Percentiles rank a stretch among this genome's conserved stretches.
These are phyloP conservation scores for Hirundichthys speculiger DNA, from an alignment of 2,113 vertebrate species.

Conservation along the genomic window DNA sequence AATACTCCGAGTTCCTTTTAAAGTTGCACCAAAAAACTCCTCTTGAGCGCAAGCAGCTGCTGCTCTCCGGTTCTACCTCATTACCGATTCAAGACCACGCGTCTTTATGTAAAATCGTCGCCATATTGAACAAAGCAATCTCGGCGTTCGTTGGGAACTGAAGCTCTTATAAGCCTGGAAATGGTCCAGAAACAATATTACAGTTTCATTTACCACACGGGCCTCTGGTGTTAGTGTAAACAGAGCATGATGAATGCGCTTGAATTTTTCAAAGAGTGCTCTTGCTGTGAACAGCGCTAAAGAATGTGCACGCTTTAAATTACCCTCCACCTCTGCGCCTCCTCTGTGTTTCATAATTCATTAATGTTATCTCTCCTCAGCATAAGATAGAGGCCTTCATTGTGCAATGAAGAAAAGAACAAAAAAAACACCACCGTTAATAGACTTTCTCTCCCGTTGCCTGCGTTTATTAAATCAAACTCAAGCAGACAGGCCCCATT, in stretches of 20 bases:
- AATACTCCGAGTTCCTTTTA: constrained; percentile 30
- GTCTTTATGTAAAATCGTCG: constrained; percentile 38
- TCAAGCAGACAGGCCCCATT: constrained; percentile 28
- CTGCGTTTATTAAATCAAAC: constrained; percentile 52
- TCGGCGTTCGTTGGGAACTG: constrained; percentile 27
- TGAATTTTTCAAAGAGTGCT: constrained; percentile 6
- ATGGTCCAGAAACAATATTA: constrained; percentile 47
- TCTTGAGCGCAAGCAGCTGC: constrained; percentile 56
- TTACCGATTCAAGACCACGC: constrained; percentile 58
- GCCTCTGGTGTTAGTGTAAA: constrained; percentile 1
- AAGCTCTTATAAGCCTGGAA: constrained; percentile 42
- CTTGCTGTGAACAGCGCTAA: constrained; percentile 8
- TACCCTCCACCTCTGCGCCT: constrained; percentile 24
- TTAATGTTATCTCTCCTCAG: constrained; percentile 38
- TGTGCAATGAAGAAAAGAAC: background rate
- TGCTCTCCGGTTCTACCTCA: constrained; percentile 32
- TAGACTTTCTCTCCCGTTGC: constrained; percentile 41
- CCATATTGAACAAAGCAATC: constrained; percentile 16
- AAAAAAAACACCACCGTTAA: constrained; percentile 36
- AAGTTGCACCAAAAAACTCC: constrained; percentile 54
- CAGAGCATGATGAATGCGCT: background rate
- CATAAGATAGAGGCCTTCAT: constrained; percentile 14
- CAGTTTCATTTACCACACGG: constrained; percentile 10
- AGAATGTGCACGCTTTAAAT: constrained; percentile 25
- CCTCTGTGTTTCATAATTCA: constrained; percentile 37